Base-by-base conservation (phyloP, 2,113 vertebrate genomes). In the Lycocorax pyrrhopterus region DNA sequence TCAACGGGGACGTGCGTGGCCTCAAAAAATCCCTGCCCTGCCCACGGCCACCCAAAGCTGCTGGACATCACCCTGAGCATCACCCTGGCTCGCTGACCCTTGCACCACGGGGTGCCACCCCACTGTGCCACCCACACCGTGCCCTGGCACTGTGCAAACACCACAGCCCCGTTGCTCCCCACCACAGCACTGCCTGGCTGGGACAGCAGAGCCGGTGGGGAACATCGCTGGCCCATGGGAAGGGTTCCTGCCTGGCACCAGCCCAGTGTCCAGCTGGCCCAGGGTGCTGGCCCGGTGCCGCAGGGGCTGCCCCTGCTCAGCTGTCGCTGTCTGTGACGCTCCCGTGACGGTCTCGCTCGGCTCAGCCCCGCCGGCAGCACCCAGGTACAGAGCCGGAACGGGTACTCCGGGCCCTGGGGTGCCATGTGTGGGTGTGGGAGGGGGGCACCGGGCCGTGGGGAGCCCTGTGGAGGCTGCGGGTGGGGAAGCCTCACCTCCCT, bases 261-360 rank as follows among this genome's bases (percentile, higher is more conserved):
- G 12, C 39, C 33, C 83, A 8, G 35, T 26, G 53, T 23, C 75
- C 27, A 6, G 56, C 86, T 80, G 89, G 66, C 84, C 0, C 0
- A 87, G 66, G 76, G 59, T 3, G 3, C 77, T 96, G 95, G 90
- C 77, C 71, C 74, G 5, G 84, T 1, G 4, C 84, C 2, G 1
- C 52, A 6, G 92, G 53, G 63, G 46, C 91, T 75, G 82, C 25
- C 75, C 82, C 64, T 0, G 12, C 77, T 95, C 96, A 96, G 96
- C 95, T 97, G 96, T 94, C 16, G 69, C 92, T 96, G 94, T 96
- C 94, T 19, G 94, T 96, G 91, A 93, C 52, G 1, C 37, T 66
- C 52, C 77, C 0, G 6, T 67, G 69, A 91, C 85, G 0, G 27
- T 20, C 66, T 85, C 0, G 19, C 59, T 72, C 16, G 0, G 73